Evolutionary conservation across 1,140 invertebrate genomes (phyloP), one percentile per base, ranked within the genome.

Genomic region (Hyles vespertilio): DNA sequence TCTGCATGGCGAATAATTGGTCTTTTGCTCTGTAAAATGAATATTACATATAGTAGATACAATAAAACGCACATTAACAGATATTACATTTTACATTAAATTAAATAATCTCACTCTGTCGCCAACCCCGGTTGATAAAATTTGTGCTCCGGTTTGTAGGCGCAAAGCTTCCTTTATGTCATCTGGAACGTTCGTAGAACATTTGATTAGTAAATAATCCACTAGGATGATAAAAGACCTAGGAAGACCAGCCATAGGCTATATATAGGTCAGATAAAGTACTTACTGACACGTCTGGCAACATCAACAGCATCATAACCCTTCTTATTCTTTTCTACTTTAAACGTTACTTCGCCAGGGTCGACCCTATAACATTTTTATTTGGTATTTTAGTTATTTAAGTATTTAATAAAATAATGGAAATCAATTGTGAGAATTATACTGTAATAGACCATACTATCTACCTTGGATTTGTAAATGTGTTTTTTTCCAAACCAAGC

Each of bases 261-360:
- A 40, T 40, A 40, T 5, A 40, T 40, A 40, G 8, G 43, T 43
- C 33, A 36, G 46, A 46, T 54, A 47, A 45, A 49, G 53, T 45
- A 59, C 75, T 81, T 81, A 95, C 95, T 93, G 61, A 97, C 94
- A 72, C 87, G 91, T 48, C 87, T 90, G 3, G 93, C 94, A 6
- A 97, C 92, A 69, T 94, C 92, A n/a, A 91, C 91, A 10, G 95
- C 93, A 71, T 94, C 94, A 50, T 93, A 90, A 11, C 91, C 92
- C 75, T 92, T 92, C 57, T 79, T 90, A 84, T 96, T 96, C 59
- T 91, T 91, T 58, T 92, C 90, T 8, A 97, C 95, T 91, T 93
- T 95, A 81, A 98, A 98, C 4, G 94, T 94, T 3, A 98, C 94
- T 89, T 96, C 94, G 57, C 94, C 92, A 32, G 90, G 88, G 61